Evolutionary conservation across 35 echinoderm and acorn worm species (phyloP), one percentile per base, ranked within the genome.

Genomic region (Apostichopus parvimensis): DNA sequence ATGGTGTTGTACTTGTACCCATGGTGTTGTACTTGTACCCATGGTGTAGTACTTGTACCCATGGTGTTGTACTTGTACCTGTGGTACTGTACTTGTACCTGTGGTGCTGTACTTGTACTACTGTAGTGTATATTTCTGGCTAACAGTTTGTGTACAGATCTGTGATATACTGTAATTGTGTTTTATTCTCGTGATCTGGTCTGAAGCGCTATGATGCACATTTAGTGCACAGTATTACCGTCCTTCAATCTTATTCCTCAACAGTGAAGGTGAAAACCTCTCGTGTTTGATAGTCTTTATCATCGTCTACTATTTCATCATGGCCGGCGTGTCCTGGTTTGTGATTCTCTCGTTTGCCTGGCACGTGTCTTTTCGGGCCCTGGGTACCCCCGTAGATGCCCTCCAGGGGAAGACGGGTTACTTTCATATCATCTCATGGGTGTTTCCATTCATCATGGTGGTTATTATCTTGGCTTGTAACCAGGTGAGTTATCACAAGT

Each of bases 241-340:
- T 45, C 34, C 34, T 45, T 45, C 34, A 45, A 68, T 75, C 7
- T 22, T 83, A 54, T 90, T n/a, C 12, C 83, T 61, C 89, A 76
- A 18, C 91, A 99, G 97, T 76, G 92, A 99, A 24, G 97, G 95
- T 25, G 95, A 99, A 80, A 96, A 96, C 70, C 84, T 99, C 5
- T 99, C 97, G 4, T 99, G 97, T 87, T 91, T 94, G 9, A 99
- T 96, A 64, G 88, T 99, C 8, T 99, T 99, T 77, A 77, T 99
- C 88, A 94, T 99, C 17, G 97, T 99, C 11, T 99, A 99, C 90
- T 99, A 99, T 88, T 99, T 99, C 93, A 94, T 99, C 91, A 93
- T 99, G 75, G 97, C 97, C 73, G 95, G 97, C 10, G 93, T 96
- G 5, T 92, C 93, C 81, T 99, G 97, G 97, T 99, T 99, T 79